phyloP scores from a whole-genome alignment of 2,113 vertebrate genomes.

The Erythrocebus patas region DNA sequence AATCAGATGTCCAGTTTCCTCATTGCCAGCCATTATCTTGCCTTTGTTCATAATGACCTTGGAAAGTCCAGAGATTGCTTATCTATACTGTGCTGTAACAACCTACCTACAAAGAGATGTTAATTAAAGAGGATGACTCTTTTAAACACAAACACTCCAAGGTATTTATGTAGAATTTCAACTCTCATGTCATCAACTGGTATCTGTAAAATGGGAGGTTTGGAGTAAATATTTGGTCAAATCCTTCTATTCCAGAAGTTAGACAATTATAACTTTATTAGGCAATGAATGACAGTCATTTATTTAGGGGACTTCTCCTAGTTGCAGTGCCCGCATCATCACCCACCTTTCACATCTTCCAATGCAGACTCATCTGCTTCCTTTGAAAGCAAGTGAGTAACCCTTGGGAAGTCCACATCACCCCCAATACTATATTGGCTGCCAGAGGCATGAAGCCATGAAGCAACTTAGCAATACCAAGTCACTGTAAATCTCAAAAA shows the following conservation, averaged over 20 bases:
- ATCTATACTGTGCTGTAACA: not conserved
- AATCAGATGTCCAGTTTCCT: not conserved
- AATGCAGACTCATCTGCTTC: not conserved
- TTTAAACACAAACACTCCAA: not conserved
- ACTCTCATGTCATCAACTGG: not conserved
- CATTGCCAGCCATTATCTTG: not conserved
- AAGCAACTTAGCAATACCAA: not conserved
- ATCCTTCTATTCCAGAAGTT: not conserved
- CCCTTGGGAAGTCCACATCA: no score
- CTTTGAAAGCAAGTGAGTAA: not conserved
- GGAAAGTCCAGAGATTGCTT: not conserved
- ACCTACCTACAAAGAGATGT: not conserved
- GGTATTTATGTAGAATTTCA: not conserved
- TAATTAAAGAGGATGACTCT: constrained; percentile 30
- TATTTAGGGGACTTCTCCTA: not conserved
- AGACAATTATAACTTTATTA: not conserved
- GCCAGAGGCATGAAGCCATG: not conserved
- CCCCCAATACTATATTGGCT: not conserved
- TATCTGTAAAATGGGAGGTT: not conserved
- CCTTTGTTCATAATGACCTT: not conserved
- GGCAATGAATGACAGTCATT: not conserved
- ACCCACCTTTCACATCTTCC: not conserved
- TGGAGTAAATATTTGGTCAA: not conserved
- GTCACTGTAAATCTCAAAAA: not conserved
- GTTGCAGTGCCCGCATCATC: not conserved